Base-by-base conservation (phyloP, 2,888 invertebrate species). In the Pammene fasciana region DNA sequence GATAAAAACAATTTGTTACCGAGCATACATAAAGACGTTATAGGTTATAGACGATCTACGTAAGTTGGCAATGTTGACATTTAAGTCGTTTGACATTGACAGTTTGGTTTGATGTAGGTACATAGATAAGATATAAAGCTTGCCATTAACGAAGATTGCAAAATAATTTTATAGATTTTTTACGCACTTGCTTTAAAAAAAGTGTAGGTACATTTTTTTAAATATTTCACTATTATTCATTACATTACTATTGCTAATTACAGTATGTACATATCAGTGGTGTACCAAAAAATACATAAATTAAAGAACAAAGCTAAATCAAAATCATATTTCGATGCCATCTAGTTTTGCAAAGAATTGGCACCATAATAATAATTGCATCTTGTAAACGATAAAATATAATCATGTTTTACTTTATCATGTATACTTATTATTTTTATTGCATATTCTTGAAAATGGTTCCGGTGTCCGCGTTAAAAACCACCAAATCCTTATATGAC, bases 401-500 rank as follows among this genome's bases (percentile, higher is more conserved):
- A 38, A 38, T 26, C 7, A 59, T 45, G 16, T 14, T 45, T 16
- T 45, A 41, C 43, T 43, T 43, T 0, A 43, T 43, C 6, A 45
- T 45, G 11, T 18, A 13, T 16, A 18, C n/a, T 45, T 56, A 36
- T 38, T 46, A 11, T 36, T 46, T 54, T 5, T 48, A 38, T 18
- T 18, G 16, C 46, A 26, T 65, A 13, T 43, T 48, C 13, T 16
- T 56, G 2, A 16, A 9, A 11, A 13, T 56, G n/a, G 46, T 64
- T 16, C 11, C 41, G n/a, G 34, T 43, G 16, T 52, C 50, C 36
- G 36, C 43, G 0, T 10, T 64, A 34, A 64, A 9, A n/a, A 52
- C 48, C 1, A 68, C 85, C 1, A 82, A 82, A 71, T 82, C 88
- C 18, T 79, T 90, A 68, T 87, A 89, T 75, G 86, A 87, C 11